These are phyloP conservation scores for Oncorhynchus clarkii DNA, from an alignment of 2,113 vertebrate genomes.

Conservation along the genomic window DNA sequence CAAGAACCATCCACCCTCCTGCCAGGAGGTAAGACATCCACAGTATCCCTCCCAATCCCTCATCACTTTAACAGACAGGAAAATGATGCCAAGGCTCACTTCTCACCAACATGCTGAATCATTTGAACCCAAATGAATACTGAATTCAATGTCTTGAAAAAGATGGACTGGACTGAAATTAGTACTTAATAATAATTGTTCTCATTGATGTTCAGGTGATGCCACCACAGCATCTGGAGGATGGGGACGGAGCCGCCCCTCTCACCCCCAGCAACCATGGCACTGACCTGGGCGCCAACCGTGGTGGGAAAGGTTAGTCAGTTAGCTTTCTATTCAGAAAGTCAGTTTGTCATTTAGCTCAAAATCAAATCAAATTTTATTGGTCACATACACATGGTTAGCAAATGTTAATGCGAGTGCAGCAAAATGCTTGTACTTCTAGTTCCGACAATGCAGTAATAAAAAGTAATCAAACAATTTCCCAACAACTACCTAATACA, in stretches of 20 bases:
- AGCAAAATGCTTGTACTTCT: too few relatives aligned
- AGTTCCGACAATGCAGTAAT: too few relatives aligned
- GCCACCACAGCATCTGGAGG: constrained; percentile 87
- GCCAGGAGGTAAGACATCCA: constrained; percentile 80
- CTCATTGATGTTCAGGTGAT: constrained; percentile 78
- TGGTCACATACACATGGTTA: too few relatives aligned
- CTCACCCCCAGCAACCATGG: constrained; percentile 38
- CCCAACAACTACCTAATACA: too few relatives aligned
- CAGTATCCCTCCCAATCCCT: too few relatives aligned
- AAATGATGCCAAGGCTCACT: background rate
- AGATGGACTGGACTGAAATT: too few relatives aligned
- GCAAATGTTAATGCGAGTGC: too few relatives aligned
- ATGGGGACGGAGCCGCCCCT: constrained; percentile 61
- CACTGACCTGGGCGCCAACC: constrained; percentile 74
- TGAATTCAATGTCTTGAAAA: too few relatives aligned
- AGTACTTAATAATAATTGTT: background rate
- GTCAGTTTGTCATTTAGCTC: too few relatives aligned
- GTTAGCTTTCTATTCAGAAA: background rate
- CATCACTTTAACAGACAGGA: background rate
- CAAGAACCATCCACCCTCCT: constrained; percentile 82
- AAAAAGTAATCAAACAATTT: too few relatives aligned
- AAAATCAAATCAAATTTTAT: too few relatives aligned
- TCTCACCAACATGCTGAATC: background rate
- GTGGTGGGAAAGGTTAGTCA: constrained; percentile 53
- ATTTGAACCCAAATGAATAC: too few relatives aligned